These are phyloP conservation scores for Pteropus rufus DNA, from an alignment of 2,797 vertebrate genomes.

Conservation along the genomic window DNA sequence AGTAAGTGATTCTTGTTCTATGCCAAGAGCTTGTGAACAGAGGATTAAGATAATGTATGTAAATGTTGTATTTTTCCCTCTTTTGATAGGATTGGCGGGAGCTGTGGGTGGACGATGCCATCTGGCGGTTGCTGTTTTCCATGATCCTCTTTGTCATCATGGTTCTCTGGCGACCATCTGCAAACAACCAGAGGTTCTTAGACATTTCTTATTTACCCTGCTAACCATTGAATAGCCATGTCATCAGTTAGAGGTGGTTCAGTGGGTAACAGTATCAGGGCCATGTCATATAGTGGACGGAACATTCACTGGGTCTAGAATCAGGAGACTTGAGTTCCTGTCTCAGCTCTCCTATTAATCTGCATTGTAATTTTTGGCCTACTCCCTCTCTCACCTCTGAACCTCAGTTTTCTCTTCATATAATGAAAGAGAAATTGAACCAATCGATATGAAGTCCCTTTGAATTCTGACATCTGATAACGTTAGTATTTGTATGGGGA, in stretches of 20 bases:
- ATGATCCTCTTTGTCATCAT: slow-evolving; percentile 98
- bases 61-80: background rate
- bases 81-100: slow-evolving; percentile 92
- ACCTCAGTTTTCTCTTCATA: background rate
- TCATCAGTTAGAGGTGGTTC: background rate
- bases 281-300: background rate
- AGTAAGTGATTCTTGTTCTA: slow-evolving; percentile 22
- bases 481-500: background rate
- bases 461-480: slow-evolving; percentile 11
- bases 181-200: slow-evolving; percentile 94
- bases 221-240: background rate
- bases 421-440: background rate
- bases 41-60: background rate
- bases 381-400: background rate
- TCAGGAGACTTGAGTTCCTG: background rate
- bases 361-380: slow-evolving; percentile 13
- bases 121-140: slow-evolving; percentile 96
- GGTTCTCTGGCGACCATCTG: slow-evolving; percentile 95
- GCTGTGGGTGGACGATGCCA: slow-evolving; percentile 96
- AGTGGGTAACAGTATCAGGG: background rate
- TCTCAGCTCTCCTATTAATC: background rate
- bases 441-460: background rate
- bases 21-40: background rate
- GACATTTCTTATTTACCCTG: slow-evolving; percentile 41
- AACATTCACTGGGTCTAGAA: background rate